Evolutionary conservation across 2,113 vertebrate species (phyloP), one percentile per base, ranked within the genome.

Genomic region (Oncorhynchus masou): DNA sequence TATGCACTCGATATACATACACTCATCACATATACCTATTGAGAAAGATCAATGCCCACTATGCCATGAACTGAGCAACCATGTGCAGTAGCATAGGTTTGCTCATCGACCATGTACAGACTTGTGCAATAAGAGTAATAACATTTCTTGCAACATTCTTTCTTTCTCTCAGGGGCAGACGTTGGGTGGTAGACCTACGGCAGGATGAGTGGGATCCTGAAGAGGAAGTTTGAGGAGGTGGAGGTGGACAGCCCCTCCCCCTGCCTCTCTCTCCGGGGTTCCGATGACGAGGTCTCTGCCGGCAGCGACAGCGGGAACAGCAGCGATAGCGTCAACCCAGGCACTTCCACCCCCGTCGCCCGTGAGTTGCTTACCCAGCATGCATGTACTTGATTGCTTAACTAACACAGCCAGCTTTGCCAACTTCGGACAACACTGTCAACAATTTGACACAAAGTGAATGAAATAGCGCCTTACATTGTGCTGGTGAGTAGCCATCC

Each of bases 261-360:
- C 16, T 97, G 94, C 88, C 94, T 95, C 71, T 95, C 94, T 13
- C 88, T 95, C 73, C 87, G 92, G 83, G 95, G 96, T 71, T 97
- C 95, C 0, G 96, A 97, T 3, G 95, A 98, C 71, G 96, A 98
- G 2, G 90, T 90, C 39, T 45, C 34, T 8, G 89, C 96, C 79
- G 95, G 96, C 92, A 95, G 97, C 67, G 97, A 98, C 88, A 98
- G 97, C 20, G 96, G 95, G 77, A 96, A 98, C 92, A 98, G 97
- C 76, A 96, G 96, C 4, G 97, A 98, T 71, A 98, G 97, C 13
- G 93, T 97, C 82, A 98, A 97, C 75, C 94, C 96, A 0, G 95
- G 95, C 71, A 94, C 94, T 72, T 94, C 96, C 0, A 94, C 85
- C 82, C 94, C 94, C 81, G 94, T 96, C 81, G 94, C 95, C 54